Evolutionary conservation across 2,113 vertebrate genomes (phyloP).

Genomic region (Salvelinus sp.): DNA sequence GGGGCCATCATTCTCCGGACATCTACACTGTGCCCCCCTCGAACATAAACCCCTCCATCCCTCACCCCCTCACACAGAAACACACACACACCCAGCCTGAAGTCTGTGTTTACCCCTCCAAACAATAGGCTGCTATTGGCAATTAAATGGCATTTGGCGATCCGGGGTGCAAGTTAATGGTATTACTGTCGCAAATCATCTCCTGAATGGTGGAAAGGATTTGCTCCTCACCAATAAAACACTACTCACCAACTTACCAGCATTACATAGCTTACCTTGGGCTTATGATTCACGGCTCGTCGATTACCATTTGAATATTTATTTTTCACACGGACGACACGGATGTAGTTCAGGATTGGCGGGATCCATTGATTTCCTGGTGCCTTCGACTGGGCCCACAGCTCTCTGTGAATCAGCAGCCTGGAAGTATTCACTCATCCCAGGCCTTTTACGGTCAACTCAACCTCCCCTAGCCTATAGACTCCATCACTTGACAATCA

Average conservation of each 20-base stretch:
- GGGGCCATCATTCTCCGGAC: constrained; percentile 75
- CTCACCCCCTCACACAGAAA: constrained; percentile 38
- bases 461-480: constrained; percentile 16
- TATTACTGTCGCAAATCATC: constrained; percentile 80
- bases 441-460: constrained; percentile 62
- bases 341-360: constrained; percentile 23
- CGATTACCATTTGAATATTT: constrained; percentile 66
- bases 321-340: constrained; percentile 60
- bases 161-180: constrained; percentile 79
- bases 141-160: constrained; percentile 81
- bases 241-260: constrained; percentile 79
- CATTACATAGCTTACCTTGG: constrained; percentile 82
- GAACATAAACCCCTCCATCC: constrained; percentile 59
- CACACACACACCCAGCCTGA: constrained; percentile 34
- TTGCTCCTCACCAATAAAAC: constrained; percentile 78
- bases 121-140: constrained; percentile 79
- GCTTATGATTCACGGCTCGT: constrained; percentile 78
- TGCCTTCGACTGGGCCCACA: neutral
- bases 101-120: constrained; percentile 72
- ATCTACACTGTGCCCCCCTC: constrained; percentile 73
- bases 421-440: constrained; percentile 51
- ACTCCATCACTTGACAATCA: constrained; percentile 49
- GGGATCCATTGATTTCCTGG: constrained; percentile 5
- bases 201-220: constrained; percentile 79
- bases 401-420: neutral